Evolutionary conservation across 2,113 vertebrate species (phyloP), one percentile per base, ranked within the genome.

Genomic region (Lates calcarifer): DNA sequence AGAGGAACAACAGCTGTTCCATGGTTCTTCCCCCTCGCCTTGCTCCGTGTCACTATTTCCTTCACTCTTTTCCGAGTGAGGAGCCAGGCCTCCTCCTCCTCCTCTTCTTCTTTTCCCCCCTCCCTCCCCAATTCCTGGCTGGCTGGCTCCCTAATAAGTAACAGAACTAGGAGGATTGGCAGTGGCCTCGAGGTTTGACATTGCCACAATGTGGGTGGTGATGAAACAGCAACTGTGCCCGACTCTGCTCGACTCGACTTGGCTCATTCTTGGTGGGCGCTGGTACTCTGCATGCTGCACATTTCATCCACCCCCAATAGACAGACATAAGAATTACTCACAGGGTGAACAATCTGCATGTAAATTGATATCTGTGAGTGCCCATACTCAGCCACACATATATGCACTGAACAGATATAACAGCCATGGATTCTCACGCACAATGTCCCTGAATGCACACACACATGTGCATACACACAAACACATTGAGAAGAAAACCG

Each of bases 141-240:
- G 81, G 86, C 89, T 92, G 85, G 83, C 86, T 88, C 84, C 37
- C 91, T 91, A 92, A 92, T 92, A 93, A 93, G 88, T 82, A 87
- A 81, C 78, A 91, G 83, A 86, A 87, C 89, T 74, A 80, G 88
- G 62, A 76, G 90, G 87, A 90, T 89, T 92, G 93, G 93, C 87
- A 88, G 77, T 86, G 88, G 90, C 90, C 89, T 88, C 67, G 22
- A 87, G 89, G 88, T 92, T 82, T 92, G 91, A 94, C 93, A 92
- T 91, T 90, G 93, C 86, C 90, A 89, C 90, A 91, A 82, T 91
- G 91, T 94, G 92, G 93, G 92, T 90, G 93, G 90, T 90, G 92
- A 94, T 90, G 89, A 93, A 93, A 93, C 91, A 83, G 88, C 87
- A 57, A 82, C 84, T 86, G 87, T 84, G 89, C 77, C 82, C 76